Conservation (phyloP, 2,797 vertebrate species). For the Apogon hyalosoma region DNA sequence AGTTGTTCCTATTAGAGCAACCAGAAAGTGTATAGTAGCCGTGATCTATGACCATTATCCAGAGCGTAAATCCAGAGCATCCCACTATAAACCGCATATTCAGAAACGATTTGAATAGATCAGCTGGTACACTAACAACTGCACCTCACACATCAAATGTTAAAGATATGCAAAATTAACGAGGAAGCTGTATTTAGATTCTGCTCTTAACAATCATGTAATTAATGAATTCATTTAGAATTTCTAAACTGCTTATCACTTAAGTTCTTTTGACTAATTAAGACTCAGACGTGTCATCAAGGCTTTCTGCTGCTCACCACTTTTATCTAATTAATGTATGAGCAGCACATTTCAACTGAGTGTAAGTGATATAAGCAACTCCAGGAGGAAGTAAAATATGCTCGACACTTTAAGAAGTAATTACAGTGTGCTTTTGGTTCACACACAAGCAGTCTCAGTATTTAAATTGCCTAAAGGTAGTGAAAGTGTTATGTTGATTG, state of each 20-base stretch:
- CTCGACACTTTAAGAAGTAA: conserved; percentile 26
- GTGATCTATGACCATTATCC: too few relatives aligned
- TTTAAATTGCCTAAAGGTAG: conserved; percentile 7
- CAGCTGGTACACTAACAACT: conserved; percentile 14
- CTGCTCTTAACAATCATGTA: conserved; percentile 6
- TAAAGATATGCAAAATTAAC: not conserved
- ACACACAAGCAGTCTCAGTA: conserved; percentile 19
- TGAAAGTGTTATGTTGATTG: conserved; percentile 1
- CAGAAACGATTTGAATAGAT: not conserved
- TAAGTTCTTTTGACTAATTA: conserved; percentile 62
- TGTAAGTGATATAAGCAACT: conserved; percentile 35
- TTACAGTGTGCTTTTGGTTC: conserved; percentile 20
- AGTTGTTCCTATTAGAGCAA: too few relatives aligned
- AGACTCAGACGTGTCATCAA: conserved; percentile 44
- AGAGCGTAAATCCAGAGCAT: too few relatives aligned
- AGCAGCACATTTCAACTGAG: conserved; percentile 38
- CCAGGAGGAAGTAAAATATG: conserved; percentile 26
- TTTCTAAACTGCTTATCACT: conserved; percentile 43
- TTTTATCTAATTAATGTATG: conserved; percentile 64
- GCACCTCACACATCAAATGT: conserved; percentile 1
- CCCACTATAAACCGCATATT: not conserved
- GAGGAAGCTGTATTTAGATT: conserved; percentile 1
- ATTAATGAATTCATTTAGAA: conserved; percentile 35
- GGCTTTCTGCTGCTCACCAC: conserved; percentile 44
- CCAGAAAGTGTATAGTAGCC: too few relatives aligned